Evolutionary conservation across 2,113 vertebrate species (phyloP), one percentile per base, ranked within the genome.

Genomic region (Egretta garzetta): DNA sequence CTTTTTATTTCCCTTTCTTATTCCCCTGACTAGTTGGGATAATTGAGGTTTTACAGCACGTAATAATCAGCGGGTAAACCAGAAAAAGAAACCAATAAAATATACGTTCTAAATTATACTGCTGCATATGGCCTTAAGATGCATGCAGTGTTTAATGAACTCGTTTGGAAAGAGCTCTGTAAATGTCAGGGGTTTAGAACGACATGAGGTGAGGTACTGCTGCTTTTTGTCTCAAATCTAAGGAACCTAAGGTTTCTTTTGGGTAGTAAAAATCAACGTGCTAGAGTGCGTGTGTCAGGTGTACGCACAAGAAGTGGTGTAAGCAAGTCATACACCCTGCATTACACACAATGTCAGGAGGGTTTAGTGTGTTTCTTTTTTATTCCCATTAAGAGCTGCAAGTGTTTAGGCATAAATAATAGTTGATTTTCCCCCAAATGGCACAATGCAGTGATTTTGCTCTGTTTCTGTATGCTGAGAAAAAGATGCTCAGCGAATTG

Each of bases 11-110:
- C 49, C 77, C 60, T 64, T 86, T 88, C 91, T 84, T 83, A 91
- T 88, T 96, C 77, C 86, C 76, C 72, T 79, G 76, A 74, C 86
- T 88, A 60, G 28, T 24, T 79, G 71, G 52, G 88, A 79, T 95
- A 94, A 97, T 92, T 95, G 80, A 95, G 74, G 58, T 90, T 96
- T 96, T 88, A 97, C 64, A 89, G 60, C 91, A 81, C 58, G 18
- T 96, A 90, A 90, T 88, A 94, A 88, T 92, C 84, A 80, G 88
- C 0, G 4, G 28, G 83, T 70, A 90, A 96, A 75, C 28, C 70
- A 77, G 83, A 89, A 90, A 94, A 88, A 91, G 60, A 94, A 94
- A 60, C 80, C 83, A 87, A 58, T 94, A 91, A 95, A 97, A 89
- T 89, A 89, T 5, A 60, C 15, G 6, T 39, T 75, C 43, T 91